phyloP scores from a whole-genome alignment of 2,113 vertebrate species.

The Recurvirostra avosetta region DNA sequence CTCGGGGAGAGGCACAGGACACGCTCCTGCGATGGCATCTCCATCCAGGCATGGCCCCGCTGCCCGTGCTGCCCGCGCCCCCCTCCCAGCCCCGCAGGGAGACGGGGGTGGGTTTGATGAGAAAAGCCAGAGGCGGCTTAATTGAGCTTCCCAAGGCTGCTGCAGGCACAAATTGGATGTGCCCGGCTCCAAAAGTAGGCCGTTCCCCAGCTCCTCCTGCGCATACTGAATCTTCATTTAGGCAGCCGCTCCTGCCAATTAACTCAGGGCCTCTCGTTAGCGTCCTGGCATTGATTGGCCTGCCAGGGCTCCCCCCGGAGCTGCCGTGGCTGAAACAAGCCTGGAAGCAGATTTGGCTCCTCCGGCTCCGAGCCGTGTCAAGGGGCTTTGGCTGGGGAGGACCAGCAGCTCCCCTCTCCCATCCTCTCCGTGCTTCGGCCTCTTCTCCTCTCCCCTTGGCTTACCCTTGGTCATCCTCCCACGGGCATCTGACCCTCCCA shows the following conservation, averaged over 20 bases:
- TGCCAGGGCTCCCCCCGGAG: not conserved
- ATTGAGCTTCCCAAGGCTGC: not conserved
- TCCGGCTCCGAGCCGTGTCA: not conserved
- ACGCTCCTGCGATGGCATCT: not conserved
- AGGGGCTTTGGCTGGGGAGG: not conserved
- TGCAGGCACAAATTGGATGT: not conserved
- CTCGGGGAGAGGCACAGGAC: not conserved
- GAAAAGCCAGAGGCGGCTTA: not conserved
- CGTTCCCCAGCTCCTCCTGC: not conserved
- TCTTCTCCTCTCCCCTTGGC: not conserved
- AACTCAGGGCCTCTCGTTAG: not conserved
- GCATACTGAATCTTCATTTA: not conserved
- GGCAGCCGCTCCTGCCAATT: not conserved
- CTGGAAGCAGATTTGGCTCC: not conserved
- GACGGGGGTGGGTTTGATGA: not conserved
- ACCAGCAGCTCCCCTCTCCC: too few relatives aligned
- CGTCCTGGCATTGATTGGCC: not conserved
- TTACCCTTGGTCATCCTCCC: not conserved
- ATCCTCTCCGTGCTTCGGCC: not conserved
- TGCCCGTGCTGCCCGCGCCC: not conserved
- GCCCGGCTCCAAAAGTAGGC: not conserved
- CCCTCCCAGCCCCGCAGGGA: too few relatives aligned
- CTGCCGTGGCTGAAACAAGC: not conserved
- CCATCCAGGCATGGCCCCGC: not conserved
- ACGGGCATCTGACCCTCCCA: accelerated